These are phyloP conservation scores for Channa argus DNA, from an alignment of 2,113 vertebrate genomes.

Conservation along the genomic window DNA sequence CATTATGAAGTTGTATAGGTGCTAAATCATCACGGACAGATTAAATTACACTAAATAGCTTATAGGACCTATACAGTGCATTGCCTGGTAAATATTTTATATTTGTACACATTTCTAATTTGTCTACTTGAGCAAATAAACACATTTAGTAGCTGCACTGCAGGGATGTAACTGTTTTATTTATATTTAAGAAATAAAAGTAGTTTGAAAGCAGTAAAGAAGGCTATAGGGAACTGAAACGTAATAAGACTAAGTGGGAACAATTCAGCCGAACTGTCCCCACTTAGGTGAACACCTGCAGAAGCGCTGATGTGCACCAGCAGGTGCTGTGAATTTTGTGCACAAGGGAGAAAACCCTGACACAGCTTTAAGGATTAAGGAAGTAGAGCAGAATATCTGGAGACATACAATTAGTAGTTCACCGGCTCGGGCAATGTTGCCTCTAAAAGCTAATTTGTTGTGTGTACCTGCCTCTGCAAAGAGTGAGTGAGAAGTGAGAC, in stretches of 20 bases:
- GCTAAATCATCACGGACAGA: conserved; percentile 48
- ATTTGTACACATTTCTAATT: conserved; percentile 2
- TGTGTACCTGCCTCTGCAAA: conserved; percentile 22
- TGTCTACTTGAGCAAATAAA: conserved; percentile 2
- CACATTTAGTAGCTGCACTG: conserved; percentile 17
- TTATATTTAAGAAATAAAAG: conserved; percentile 18
- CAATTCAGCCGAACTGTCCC: conserved; percentile 26
- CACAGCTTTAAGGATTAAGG: conserved; percentile 70
- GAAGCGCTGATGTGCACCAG: conserved; percentile 39
- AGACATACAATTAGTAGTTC: conserved; percentile 62
- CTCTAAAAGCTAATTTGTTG: conserved; percentile 56
- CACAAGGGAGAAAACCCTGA: conserved; percentile 58
- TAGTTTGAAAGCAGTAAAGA: conserved; percentile 3
- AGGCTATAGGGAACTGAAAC: conserved; percentile 26
- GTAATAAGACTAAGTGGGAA: conserved; percentile 47
- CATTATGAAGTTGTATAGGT: conserved; percentile 13
- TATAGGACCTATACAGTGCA: background rate
- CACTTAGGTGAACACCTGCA: conserved; percentile 43
- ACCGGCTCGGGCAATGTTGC: conserved; percentile 27
- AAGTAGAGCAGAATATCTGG: conserved; percentile 67
- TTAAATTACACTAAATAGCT: conserved; percentile 41
- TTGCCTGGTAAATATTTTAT: conserved; percentile 19
- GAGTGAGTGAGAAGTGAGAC: conserved; percentile 20
- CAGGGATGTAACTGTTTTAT: conserved; percentile 42
- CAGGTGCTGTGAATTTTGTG: conserved; percentile 12